phyloP scores from a whole-genome alignment of 2,888 invertebrate species.

The Ophraella communa region DNA sequence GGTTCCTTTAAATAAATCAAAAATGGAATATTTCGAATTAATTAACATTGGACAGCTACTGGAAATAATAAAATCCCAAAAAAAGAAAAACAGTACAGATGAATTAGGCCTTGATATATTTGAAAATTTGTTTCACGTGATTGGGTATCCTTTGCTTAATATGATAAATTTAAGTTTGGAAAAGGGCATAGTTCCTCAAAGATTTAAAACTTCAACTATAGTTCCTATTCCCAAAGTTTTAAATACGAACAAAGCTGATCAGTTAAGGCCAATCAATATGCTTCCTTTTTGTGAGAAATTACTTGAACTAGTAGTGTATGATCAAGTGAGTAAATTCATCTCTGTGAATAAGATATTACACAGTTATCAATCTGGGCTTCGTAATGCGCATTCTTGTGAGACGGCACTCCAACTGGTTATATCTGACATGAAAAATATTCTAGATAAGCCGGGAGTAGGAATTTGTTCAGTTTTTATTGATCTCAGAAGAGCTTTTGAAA shows the following conservation, averaged over 20 bases:
- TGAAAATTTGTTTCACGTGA: conserved; percentile 7
- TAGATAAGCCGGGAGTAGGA: neutral
- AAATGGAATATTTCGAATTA: conserved; percentile 1
- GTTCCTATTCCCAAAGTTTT: neutral
- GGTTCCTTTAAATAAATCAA: neutral
- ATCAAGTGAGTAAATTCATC: conserved; percentile 3
- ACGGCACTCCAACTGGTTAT: too few relatives aligned
- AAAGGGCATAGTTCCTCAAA: conserved; percentile 1
- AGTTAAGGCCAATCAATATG: neutral
- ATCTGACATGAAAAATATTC: too few relatives aligned
- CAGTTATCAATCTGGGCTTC: too few relatives aligned
- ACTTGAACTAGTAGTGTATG: neutral
- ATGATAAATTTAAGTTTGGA: conserved; percentile 4
- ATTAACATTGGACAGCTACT: neutral
- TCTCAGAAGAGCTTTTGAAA: too few relatives aligned
- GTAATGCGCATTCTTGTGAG: too few relatives aligned
- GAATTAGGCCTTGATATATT: neutral
- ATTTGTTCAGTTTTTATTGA: too few relatives aligned
- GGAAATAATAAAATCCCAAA: neutral
- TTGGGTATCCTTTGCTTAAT: neutral
- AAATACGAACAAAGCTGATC: neutral
- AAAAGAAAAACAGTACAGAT: neutral
- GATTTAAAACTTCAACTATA: neutral
- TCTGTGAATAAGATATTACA: neutral
- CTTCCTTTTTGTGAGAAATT: neutral